phyloP scores from a whole-genome alignment of 1,140 invertebrate species.

The Lucilia cuprina region DNA sequence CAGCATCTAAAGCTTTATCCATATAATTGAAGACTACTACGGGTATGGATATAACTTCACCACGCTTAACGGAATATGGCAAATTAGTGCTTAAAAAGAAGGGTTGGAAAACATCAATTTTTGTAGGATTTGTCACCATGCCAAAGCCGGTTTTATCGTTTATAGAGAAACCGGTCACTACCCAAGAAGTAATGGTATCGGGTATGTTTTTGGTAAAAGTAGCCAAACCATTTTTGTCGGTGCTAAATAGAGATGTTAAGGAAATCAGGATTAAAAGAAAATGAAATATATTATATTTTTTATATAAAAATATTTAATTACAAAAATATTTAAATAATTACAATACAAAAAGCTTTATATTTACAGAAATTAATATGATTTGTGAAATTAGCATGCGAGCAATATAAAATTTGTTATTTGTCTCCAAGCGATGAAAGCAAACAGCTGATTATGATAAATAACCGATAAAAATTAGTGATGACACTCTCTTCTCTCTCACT shows the following conservation, averaged over 20 bases:
- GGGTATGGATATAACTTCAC: slow-evolving; percentile 63
- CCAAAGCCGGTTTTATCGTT: slow-evolving; percentile 85
- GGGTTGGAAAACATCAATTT: slow-evolving; percentile 84
- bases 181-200: slow-evolving; percentile 91
- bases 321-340: too few species aligned
- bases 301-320: too few species aligned
- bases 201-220: slow-evolving; percentile 70
- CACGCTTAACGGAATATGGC: slow-evolving; percentile 85
- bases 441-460: too few species aligned
- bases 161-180: slow-evolving; percentile 90
- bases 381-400: too few species aligned
- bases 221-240: slow-evolving; percentile 14
- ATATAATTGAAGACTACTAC: slow-evolving; percentile 60
- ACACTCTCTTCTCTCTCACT: too few species aligned
- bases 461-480: too few species aligned
- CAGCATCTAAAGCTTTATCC: slow-evolving; percentile 76
- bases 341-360: too few species aligned
- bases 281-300: too few species aligned
- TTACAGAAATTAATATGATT: too few species aligned
- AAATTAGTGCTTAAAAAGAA: slow-evolving; percentile 84
- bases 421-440: too few species aligned
- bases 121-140: slow-evolving; percentile 74
- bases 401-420: too few species aligned
- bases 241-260: neutral
- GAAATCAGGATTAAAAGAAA: too few species aligned